Evolutionary conservation across 1,140 invertebrate species (phyloP).

Genomic region (Lepidotrigona ventralis): DNA sequence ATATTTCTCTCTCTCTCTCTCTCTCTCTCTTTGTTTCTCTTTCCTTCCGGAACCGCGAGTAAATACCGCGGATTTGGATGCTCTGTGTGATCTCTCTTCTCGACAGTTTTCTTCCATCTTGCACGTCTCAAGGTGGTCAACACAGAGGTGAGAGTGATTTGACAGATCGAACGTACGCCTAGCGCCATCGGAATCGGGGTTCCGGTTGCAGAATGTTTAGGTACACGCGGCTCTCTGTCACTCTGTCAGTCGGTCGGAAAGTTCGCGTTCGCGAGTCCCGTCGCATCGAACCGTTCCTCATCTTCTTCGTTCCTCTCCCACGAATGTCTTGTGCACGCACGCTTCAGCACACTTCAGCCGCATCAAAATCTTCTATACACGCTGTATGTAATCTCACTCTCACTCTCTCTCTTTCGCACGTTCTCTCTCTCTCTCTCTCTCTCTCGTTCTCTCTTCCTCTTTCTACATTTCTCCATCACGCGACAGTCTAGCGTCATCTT

Average conservation of each 20-base stretch:
- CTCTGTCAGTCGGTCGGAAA: slow-evolving; percentile 45
- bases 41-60: background rate
- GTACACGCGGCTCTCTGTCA: slow-evolving; percentile 42
- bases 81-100: background rate
- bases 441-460: background rate
- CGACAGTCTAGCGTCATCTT: background rate
- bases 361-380: slow-evolving; percentile 15
- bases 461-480: background rate
- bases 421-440: background rate
- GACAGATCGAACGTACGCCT: slow-evolving; percentile 39
- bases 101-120: background rate
- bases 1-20: background rate
- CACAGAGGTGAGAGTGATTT: slow-evolving; percentile 47
- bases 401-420: background rate
- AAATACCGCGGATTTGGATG: background rate
- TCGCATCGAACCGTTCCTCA: background rate
- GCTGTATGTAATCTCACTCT: slow-evolving; percentile 1
- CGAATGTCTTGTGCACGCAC: slow-evolving; percentile 34
- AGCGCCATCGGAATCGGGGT: slow-evolving; percentile 52
- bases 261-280: slow-evolving; percentile 25
- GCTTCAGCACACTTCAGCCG: slow-evolving; percentile 40
- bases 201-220: slow-evolving; percentile 32
- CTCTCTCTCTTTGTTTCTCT: background rate
- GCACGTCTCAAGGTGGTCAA: background rate
- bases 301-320: slow-evolving; percentile 13